phyloP scores from a whole-genome alignment of 2,888 invertebrate species.

The Apocheima hispidaria region DNA sequence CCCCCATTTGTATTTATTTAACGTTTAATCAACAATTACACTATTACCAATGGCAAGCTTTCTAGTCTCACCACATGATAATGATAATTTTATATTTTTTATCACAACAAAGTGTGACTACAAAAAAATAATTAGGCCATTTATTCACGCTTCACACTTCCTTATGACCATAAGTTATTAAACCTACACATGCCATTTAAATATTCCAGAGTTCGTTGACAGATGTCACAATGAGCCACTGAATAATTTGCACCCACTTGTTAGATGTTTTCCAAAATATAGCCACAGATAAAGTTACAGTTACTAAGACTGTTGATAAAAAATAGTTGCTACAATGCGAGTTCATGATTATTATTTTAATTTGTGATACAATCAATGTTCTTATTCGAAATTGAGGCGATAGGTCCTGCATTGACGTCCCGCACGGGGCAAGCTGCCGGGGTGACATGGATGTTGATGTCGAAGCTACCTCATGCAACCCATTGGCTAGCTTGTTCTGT shows the following conservation, averaged over 20 bases:
- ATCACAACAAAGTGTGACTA: background rate
- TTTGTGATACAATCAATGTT: no score
- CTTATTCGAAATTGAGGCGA: no score
- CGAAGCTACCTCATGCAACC: no score
- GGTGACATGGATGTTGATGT: no score
- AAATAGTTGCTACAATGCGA: no score
- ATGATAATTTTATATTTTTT: background rate
- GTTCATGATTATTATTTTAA: no score
- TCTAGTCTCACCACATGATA: background rate
- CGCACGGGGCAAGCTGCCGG: no score
- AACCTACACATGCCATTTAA: slow-evolving; percentile 28
- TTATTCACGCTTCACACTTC: slow-evolving; percentile 9
- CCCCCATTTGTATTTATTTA: no score
- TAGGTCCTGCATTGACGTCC: no score
- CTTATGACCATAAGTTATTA: background rate
- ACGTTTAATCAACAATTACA: no score
- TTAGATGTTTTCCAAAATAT: slow-evolving; percentile 3
- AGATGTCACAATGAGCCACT: slow-evolving; percentile 9
- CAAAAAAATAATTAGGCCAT: background rate
- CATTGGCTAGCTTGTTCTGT: no score
- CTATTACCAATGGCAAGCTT: no score
- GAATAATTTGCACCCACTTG: slow-evolving; percentile 32
- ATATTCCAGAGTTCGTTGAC: slow-evolving; percentile 37
- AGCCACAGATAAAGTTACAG: background rate
- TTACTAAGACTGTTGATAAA: background rate